Conservation (phyloP, 2,797 vertebrate genomes). For the Geotrypetes seraphini region DNA sequence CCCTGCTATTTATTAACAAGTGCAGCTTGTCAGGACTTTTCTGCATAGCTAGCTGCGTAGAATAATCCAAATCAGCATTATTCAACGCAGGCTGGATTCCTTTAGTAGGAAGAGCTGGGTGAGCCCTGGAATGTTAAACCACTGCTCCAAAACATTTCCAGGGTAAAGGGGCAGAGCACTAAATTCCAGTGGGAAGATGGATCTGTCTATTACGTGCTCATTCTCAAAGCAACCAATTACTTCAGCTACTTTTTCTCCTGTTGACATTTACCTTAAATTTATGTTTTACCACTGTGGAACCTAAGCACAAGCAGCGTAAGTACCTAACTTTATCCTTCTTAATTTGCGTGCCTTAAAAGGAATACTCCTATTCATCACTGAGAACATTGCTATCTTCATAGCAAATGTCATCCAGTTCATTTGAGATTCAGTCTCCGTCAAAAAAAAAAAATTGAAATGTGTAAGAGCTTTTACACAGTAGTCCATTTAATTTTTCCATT, state of each 20-base stretch:
- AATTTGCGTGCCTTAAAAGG: conserved; percentile 28
- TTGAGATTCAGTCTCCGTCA: conserved; percentile 15
- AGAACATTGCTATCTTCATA: conserved; percentile 22
- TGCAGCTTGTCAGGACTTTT: too few relatives aligned
- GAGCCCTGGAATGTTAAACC: not conserved
- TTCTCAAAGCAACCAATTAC: conserved; percentile 23
- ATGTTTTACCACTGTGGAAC: conserved; percentile 17
- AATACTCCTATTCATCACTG: conserved; percentile 37
- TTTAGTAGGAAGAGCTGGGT: not conserved
- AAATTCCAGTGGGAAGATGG: conserved; percentile 3
- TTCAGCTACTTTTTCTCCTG: conserved; percentile 19
- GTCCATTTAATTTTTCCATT: conserved; percentile 34
- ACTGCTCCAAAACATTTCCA: not conserved
- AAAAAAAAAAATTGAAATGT: not conserved
- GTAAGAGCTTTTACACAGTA: conserved; percentile 9
- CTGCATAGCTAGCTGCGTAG: too few relatives aligned
- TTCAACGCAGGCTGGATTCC: not conserved
- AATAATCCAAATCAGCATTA: not conserved
- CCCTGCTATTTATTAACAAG: too few relatives aligned
- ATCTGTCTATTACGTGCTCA: conserved; percentile 1
- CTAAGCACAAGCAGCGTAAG: conserved; percentile 32
- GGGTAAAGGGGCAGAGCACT: not conserved
- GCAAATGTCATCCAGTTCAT: conserved; percentile 13
- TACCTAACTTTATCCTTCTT: conserved; percentile 23
- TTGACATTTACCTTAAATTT: conserved; percentile 26